phyloP scores from a whole-genome alignment of 2,797 vertebrate species.

The Sebastes kiyomatsui region DNA sequence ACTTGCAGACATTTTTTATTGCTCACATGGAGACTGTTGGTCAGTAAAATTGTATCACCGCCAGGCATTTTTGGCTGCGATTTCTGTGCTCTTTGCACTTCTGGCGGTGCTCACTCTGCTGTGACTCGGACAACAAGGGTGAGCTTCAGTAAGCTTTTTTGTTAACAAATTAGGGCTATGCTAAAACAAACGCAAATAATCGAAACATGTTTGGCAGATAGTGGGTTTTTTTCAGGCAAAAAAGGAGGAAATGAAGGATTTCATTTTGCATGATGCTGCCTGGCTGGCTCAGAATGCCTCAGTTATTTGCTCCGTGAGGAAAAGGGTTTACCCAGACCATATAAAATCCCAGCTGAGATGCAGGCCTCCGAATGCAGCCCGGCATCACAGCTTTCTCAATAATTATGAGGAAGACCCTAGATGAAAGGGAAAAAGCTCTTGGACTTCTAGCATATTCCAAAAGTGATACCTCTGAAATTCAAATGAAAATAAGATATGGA shows the following conservation, averaged over 20 bases:
- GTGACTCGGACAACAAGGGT: conserved; percentile 57
- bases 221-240: not conserved
- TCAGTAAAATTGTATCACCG: not conserved
- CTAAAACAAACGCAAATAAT: conserved; percentile 65
- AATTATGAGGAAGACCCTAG: conserved; percentile 65
- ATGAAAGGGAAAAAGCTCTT: conserved; percentile 71
- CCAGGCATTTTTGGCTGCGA: conserved; percentile 12
- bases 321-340: conserved; percentile 73
- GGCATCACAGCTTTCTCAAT: conserved; percentile 67
- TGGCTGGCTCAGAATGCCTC: conserved; percentile 52
- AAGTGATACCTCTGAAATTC: conserved; percentile 64
- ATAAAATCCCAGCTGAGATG: conserved; percentile 68
- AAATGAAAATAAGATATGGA: conserved; percentile 54
- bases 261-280: conserved; percentile 65
- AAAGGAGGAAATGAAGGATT: conserved; percentile 51
- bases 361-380: conserved; percentile 54
- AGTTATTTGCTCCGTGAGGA: conserved; percentile 71
- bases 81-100: conserved; percentile 29
- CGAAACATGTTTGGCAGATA: conserved; percentile 39
- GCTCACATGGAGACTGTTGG: not conserved
- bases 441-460: conserved; percentile 62
- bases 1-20: not conserved
- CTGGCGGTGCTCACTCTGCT: conserved; percentile 35
- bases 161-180: conserved; percentile 67
- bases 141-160: conserved; percentile 59